Percentiles rank a stretch among this genome's conserved stretches.
Conservation (phyloP, 2,113 vertebrate species). For the Chelonoidis abingdonii region DNA sequence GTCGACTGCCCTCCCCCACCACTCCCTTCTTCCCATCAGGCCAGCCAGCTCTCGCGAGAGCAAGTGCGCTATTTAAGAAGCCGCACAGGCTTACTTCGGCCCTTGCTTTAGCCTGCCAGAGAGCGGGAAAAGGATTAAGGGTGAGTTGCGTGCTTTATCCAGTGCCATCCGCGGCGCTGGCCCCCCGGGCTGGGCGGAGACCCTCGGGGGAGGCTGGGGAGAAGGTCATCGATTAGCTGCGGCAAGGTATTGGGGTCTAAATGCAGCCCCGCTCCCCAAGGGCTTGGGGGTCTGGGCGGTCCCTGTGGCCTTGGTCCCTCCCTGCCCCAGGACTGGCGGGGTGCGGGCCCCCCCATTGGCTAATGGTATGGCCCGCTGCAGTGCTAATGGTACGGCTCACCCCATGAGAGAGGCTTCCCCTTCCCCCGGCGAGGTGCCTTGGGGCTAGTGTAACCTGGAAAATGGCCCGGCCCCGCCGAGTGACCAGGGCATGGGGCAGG, state of each 20-base stretch:
- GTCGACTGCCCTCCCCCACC: neutral
- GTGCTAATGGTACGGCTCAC: neutral
- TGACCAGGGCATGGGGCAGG: no score
- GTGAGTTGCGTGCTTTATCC: rapidly evolving
- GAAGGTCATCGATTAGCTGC: no score
- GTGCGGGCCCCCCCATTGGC: no score
- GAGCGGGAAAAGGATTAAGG: rapidly evolving
- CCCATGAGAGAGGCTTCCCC: no score
- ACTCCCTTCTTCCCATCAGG: slow-evolving; percentile 1
- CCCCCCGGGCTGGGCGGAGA: rapidly evolving
- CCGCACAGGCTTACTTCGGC: rapidly evolving
- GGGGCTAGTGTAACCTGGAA: no score
- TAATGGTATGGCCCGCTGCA: no score
- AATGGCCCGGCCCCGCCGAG: no score
- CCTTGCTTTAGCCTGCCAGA: no score
- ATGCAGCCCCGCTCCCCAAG: no score
- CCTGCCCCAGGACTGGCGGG: neutral
- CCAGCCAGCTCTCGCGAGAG: slow-evolving; percentile 14
- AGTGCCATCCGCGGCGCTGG: neutral
- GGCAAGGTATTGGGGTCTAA: neutral
- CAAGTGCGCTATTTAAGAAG: neutral
- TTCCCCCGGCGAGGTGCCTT: no score
- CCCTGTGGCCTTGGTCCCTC: neutral
- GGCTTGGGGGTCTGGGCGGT: neutral
- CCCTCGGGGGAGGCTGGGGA: rapidly evolving